Evolutionary conservation across 2,113 vertebrate species (phyloP), one percentile per base, ranked within the genome.

Genomic region (zebrafish (Danio rerio)): DNA sequence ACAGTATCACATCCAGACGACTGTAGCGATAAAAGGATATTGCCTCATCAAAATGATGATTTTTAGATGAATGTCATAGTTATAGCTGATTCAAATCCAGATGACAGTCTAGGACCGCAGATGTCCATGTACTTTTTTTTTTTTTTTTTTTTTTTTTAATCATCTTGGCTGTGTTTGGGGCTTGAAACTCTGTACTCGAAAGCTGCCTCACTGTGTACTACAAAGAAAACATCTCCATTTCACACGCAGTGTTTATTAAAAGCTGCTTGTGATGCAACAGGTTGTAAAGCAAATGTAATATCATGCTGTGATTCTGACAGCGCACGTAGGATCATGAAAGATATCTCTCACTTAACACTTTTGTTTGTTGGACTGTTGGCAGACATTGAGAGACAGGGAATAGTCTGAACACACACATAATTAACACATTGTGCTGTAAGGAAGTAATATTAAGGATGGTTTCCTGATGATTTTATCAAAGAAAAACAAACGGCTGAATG

Each of bases 231-330:
- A 16, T 53, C 52, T 50, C 63, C 73, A 42, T 77, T 83, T 74
- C 61, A 59, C 63, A 52, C 66, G 43, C 16, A 7, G 16, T 40
- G 7, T 75, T 82, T 45, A 68, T 53, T 45, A 82, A 61, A 63
- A 65, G 45, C 42, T 55, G 55, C 15, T 47, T 71, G 66, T 81
- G 81, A 86, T 81, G 81, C 81, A 86, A 86, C 81, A 61, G 77
- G 45, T 63, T 78, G 80, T 68, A 85, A 85, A 18, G 65, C n/a
- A 9, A 75, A 70, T 18, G 43, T 50, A 78, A 82, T 81, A 45
- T 74, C 66, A 58, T 10, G 12, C 40, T 65, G 55, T 68, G 18
- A 69, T 61, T 70, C 55, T 72, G 82, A 45, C 65, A 83, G 55
- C 3, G 18, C 31, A 52, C 16, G 5, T 4, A 53, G 53, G 63